These are phyloP conservation scores for Bombycilla garrulus DNA, from an alignment of 2,113 vertebrate genomes.

Conservation along the genomic window DNA sequence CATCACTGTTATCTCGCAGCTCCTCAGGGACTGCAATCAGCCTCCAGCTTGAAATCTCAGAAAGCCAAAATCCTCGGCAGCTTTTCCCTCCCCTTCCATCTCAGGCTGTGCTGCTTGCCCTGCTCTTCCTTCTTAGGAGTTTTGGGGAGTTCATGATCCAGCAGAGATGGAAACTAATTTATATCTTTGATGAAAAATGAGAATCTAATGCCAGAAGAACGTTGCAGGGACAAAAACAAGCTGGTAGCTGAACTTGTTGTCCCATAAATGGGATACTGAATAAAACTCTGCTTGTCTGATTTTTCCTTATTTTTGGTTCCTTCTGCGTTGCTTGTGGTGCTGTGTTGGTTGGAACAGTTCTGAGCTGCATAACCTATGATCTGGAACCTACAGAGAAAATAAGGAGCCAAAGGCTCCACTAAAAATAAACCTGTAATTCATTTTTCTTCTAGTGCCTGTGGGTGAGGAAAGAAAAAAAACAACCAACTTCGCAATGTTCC, in stretches of 20 bases:
- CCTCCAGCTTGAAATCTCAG: neutral
- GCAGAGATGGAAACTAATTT: neutral
- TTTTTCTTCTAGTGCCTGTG: slow-evolving; percentile 45
- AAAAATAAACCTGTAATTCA: slow-evolving; percentile 60
- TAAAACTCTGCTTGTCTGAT: neutral
- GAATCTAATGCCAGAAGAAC: neutral
- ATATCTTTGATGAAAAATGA: neutral
- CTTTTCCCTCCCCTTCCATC: neutral
- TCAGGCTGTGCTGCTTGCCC: neutral
- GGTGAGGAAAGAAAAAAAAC: neutral
- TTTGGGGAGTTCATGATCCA: neutral
- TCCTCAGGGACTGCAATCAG: neutral
- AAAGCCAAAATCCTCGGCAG: neutral
- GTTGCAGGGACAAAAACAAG: neutral
- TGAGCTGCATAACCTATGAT: neutral
- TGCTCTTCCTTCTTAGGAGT: neutral
- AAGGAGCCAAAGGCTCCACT: slow-evolving; percentile 39
- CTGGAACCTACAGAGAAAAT: neutral
- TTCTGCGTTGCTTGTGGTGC: neutral
- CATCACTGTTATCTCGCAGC: neutral
- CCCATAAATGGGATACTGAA: neutral
- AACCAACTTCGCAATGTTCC: slow-evolving; percentile 5
- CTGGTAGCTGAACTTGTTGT: neutral
- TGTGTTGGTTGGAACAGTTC: neutral
- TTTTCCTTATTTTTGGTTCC: neutral